A percentile compares a stretch with the other conserved stretches of the same genome.
Conservation (phyloP, 2,888 invertebrate genomes). For the Calliopum simillimum region DNA sequence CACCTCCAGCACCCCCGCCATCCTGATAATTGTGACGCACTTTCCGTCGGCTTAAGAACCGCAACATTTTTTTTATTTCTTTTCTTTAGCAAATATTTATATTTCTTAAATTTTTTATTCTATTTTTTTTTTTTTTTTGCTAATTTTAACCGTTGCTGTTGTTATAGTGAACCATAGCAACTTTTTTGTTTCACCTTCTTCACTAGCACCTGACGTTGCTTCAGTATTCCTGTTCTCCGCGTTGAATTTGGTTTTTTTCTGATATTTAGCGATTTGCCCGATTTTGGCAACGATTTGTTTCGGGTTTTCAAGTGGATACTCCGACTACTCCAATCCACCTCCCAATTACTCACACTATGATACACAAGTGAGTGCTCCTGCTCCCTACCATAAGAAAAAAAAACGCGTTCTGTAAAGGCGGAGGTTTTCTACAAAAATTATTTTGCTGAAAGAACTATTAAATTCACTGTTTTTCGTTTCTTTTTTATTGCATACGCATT, state of each 20-base stretch:
- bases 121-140: not conserved
- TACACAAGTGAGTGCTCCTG: not conserved
- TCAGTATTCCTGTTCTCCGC: conserved; percentile 22
- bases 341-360: not conserved
- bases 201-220: not conserved
- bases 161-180: not conserved
- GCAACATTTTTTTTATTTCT: conserved; percentile 72
- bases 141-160: not conserved
- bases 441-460: not conserved
- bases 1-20: conserved; percentile 46
- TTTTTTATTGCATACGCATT: too few species aligned
- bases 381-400: not conserved
- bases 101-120: too few species aligned
- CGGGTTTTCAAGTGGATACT: not conserved
- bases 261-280: not conserved
- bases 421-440: conserved; percentile 31
- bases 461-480: not conserved
- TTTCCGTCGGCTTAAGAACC: conserved; percentile 83
- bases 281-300: conserved; percentile 10
- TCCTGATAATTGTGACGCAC: conserved; percentile 65
- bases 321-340: not conserved
- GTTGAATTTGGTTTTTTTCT: not conserved
- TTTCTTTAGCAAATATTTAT: too few species aligned
- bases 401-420: conserved; percentile 49
- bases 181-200: not conserved